A percentile compares a stretch with the other conserved stretches of the same genome.
These are phyloP conservation scores for Tetraneura akinire DNA, from an alignment of 1,140 invertebrate species.

Conservation along the genomic window DNA sequence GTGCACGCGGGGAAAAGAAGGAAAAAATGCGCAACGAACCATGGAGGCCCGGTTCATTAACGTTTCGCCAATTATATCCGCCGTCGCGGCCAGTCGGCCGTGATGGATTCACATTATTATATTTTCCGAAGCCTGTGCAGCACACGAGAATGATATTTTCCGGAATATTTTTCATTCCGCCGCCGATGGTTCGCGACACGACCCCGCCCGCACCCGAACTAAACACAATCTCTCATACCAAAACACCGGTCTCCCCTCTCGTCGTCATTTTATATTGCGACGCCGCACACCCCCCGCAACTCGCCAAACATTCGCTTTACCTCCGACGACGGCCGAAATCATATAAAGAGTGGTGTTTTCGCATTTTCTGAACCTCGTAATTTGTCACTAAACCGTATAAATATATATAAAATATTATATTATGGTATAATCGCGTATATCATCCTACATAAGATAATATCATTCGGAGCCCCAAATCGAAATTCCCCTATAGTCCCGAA, in stretches of 20 bases:
- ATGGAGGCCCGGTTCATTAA: slow-evolving; percentile 44
- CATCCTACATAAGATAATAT: too few species aligned
- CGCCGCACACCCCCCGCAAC: not conserved
- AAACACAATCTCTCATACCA: not conserved
- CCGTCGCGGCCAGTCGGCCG: slow-evolving; percentile 42
- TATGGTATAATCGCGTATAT: too few species aligned
- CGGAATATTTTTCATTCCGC: slow-evolving; percentile 47
- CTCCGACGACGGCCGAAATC: not conserved
- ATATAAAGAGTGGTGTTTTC: slow-evolving; percentile 26
- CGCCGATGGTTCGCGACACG: too few species aligned
- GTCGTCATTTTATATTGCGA: too few species aligned
- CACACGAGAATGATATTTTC: slow-evolving; percentile 44
- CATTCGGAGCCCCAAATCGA: too few species aligned
- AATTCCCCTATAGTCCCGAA: not conserved
- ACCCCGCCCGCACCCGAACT: not conserved
- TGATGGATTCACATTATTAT: slow-evolving; percentile 50
- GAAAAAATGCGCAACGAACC: slow-evolving; percentile 46
- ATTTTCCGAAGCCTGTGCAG: not conserved
- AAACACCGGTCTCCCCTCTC: slow-evolving; percentile 14
- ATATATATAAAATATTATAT: too few species aligned
- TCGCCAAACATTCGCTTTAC: not conserved
- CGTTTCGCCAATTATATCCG: slow-evolving; percentile 51
- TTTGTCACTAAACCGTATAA: slow-evolving; percentile 42
- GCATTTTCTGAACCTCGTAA: slow-evolving; percentile 8
- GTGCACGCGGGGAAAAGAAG: not conserved